Conservation (phyloP, 2,888 invertebrate genomes). For the Trichacis sp. region DNA sequence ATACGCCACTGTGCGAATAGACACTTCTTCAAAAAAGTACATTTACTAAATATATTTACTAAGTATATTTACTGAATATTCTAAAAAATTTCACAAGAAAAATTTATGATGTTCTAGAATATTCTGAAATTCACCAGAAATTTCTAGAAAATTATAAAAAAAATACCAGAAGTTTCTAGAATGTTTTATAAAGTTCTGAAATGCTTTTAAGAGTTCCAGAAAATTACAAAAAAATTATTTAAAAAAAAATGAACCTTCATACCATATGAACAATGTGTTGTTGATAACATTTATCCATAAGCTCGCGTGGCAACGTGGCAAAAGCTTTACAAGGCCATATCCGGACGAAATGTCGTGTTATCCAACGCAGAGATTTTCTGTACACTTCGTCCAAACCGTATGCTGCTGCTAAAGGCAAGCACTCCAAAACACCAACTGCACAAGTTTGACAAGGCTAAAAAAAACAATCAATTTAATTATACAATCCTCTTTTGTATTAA, state of each 20-base stretch:
- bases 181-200: too few relatives aligned
- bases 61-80: neutral
- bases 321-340: constrained; percentile 95
- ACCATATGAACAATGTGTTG: constrained; percentile 85
- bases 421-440: constrained; percentile 87
- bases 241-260: constrained; percentile 21
- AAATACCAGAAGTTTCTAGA: too few relatives aligned
- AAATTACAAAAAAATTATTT: neutral
- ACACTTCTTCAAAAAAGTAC: constrained; percentile 3
- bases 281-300: constrained; percentile 86
- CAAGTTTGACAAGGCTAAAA: constrained; percentile 89
- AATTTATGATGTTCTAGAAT: too few relatives aligned
- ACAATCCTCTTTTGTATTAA: too few relatives aligned
- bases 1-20: too few relatives aligned
- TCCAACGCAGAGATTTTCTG: constrained; percentile 88
- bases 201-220: neutral
- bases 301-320: constrained; percentile 84
- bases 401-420: constrained; percentile 85
- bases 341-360: constrained; percentile 85
- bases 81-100: too few relatives aligned
- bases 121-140: too few relatives aligned
- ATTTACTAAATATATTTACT: too few relatives aligned
- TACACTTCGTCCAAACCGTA: constrained; percentile 90
- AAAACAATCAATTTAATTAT: too few relatives aligned
- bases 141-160: neutral